phyloP scores from a whole-genome alignment of 2,797 vertebrate species.

The Orientallactaga sibirica region DNA sequence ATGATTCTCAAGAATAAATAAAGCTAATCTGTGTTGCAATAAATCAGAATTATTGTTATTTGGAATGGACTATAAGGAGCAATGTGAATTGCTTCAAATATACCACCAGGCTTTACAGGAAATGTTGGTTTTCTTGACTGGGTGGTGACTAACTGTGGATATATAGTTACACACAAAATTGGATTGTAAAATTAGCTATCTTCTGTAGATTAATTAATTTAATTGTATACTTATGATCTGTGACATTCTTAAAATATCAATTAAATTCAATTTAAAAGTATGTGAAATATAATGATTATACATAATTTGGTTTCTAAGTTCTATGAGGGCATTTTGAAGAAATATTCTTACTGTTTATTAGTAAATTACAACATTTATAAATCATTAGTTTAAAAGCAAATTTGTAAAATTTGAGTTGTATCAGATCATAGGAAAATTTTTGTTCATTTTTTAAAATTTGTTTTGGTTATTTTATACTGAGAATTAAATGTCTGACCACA shows the following conservation, averaged over 20 bases:
- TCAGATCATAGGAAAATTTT: neutral
- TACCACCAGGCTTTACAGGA: neutral
- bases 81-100: no score
- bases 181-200: neutral
- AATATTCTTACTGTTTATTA: neutral
- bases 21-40: neutral
- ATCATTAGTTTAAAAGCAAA: constrained; percentile 13
- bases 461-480: neutral
- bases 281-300: neutral
- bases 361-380: neutral
- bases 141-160: neutral
- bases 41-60: neutral
- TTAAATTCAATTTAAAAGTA: constrained; percentile 28
- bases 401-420: constrained; percentile 28
- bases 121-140: neutral
- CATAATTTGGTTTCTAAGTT: neutral
- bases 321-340: constrained; percentile 5
- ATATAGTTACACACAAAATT: neutral
- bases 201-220: neutral
- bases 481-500: constrained; percentile 2
- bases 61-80: neutral
- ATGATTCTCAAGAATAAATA: neutral
- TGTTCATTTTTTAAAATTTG: neutral
- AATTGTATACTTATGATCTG: neutral
- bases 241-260: neutral